Percentiles rank a stretch among this genome's conserved stretches.
Conservation (phyloP, 2,113 vertebrate species). For the Spea multiplicata region DNA sequence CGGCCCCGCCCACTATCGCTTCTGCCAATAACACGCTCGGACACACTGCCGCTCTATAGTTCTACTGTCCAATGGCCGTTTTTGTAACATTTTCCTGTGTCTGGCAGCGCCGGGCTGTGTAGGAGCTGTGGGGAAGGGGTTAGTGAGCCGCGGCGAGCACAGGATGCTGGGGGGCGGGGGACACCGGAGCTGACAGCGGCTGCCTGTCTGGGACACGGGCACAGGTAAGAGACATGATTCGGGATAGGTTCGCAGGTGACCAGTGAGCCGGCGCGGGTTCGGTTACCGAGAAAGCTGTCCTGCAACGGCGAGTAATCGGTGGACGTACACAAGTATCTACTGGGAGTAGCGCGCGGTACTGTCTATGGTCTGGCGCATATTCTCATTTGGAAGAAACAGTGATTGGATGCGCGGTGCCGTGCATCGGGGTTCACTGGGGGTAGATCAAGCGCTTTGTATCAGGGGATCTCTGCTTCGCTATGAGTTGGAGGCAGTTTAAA, state of each 20-base stretch:
- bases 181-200: constrained; percentile 30
- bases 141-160: not conserved
- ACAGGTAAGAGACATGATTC: not conserved
- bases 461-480: no score
- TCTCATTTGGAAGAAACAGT: no score
- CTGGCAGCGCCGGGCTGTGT: constrained; percentile 8
- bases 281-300: no score
- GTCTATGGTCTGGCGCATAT: no score
- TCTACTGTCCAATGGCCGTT: constrained; percentile 13
- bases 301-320: no score
- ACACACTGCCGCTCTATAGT: not conserved
- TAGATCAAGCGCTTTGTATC: no score
- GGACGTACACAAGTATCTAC: no score
- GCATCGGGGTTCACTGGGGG: no score
- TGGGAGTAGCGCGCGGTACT: no score
- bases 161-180: constrained; percentile 33
- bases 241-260: not conserved
- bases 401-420: no score
- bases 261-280: not conserved
- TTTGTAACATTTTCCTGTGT: constrained; percentile 3
- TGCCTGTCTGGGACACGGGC: constrained; percentile 4
- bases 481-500: no score
- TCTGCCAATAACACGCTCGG: constrained; percentile 26
- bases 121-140: not conserved
- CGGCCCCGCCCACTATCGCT: not conserved